phyloP scores from a whole-genome alignment of 2,797 vertebrate species.

The Nyctibius grandis region DNA sequence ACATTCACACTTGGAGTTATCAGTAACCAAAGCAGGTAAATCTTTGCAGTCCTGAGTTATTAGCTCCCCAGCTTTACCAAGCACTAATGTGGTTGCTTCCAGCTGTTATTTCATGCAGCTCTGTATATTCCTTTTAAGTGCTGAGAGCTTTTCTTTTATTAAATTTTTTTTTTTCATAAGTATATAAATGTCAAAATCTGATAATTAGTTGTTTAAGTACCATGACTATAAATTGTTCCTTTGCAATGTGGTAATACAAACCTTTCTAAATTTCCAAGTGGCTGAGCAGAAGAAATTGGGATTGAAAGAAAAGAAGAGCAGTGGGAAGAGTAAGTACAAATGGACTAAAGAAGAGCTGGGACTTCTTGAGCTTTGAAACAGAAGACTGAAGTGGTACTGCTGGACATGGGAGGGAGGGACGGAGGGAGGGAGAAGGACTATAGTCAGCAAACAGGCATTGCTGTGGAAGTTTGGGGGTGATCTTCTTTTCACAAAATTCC shows the following conservation, averaged over 20 bases:
- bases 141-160: background rate
- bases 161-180: background rate
- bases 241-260: background rate
- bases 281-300: background rate
- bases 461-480: background rate
- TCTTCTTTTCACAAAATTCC: background rate
- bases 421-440: background rate
- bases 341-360: background rate
- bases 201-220: background rate
- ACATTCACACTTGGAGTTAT: background rate
- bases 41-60: background rate
- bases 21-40: background rate
- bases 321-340: background rate
- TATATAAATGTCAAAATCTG: background rate
- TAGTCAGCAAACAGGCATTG: background rate
- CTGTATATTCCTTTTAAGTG: background rate
- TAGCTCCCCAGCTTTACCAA: background rate
- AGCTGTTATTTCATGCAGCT: background rate
- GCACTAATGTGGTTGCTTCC: background rate
- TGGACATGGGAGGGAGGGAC: background rate
- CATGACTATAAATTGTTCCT: background rate
- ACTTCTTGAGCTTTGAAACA: background rate
- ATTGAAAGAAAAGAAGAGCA: background rate
- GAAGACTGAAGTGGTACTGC: background rate
- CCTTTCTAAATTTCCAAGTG: background rate